A percentile compares a stretch with the other conserved stretches of the same genome.
Evolutionary conservation across 2,888 invertebrate genomes (phyloP).

Genomic region (Nymphalis urticae): DNA sequence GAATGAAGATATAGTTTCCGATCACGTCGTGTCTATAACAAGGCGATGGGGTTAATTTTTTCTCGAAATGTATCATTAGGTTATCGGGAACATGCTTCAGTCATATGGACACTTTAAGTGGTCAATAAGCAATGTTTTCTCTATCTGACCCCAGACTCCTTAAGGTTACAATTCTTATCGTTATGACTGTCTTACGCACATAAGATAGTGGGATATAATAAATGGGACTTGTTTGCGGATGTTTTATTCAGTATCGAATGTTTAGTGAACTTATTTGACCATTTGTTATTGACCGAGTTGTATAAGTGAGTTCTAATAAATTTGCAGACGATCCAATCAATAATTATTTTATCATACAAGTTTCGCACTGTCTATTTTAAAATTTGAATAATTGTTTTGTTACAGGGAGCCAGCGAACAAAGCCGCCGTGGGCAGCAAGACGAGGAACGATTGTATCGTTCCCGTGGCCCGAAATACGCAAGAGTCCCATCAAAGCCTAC

Average conservation of each 20-base stretch:
- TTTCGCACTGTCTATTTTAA: background rate
- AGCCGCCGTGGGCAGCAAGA: constrained; percentile 69
- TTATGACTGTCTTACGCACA: constrained; percentile 65
- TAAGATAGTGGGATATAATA: constrained; percentile 75
- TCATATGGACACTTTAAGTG: constrained; percentile 57
- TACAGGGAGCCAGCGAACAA: constrained; percentile 73
- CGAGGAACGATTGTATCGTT: constrained; percentile 71
- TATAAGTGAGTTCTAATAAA: constrained; percentile 20
- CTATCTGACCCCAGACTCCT: constrained; percentile 66
- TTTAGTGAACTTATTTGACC: constrained; percentile 50
- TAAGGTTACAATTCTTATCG: constrained; percentile 66
- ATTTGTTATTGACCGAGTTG: constrained; percentile 22
- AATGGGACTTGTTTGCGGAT: constrained; percentile 73
- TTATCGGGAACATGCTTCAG: constrained; percentile 71
- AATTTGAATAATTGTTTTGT: constrained; percentile 16
- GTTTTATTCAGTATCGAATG: constrained; percentile 63
- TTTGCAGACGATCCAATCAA: constrained; percentile 6
- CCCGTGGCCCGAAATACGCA: constrained; percentile 73
- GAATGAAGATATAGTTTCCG: background rate
- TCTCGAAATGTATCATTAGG: constrained; percentile 54
- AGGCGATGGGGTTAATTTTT: constrained; percentile 58
- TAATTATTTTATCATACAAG: background rate
- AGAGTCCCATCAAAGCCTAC: constrained; percentile 76
- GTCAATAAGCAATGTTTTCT: constrained; percentile 70
- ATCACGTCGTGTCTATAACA: background rate